Conservation (phyloP, 2,113 vertebrate genomes). For the Pelecanus crispus region DNA sequence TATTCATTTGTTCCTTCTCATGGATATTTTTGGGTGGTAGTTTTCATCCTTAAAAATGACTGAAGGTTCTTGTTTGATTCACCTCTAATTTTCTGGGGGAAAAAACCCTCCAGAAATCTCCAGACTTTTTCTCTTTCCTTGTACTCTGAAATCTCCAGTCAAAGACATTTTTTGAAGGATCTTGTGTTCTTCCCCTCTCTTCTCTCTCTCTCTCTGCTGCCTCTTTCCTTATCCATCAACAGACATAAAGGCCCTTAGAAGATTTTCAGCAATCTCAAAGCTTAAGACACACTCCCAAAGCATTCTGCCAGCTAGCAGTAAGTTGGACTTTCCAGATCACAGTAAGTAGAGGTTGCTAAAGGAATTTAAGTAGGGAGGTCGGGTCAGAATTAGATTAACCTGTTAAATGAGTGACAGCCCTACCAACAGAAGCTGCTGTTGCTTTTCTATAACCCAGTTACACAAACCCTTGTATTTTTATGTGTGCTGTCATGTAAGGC, state of each 20-base stretch:
- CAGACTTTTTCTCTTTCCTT: not conserved
- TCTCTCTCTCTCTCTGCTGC: not conserved
- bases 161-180: not conserved
- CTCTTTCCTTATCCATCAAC: not conserved
- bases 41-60: not conserved
- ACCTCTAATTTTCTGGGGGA: not conserved
- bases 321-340: not conserved
- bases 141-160: not conserved
- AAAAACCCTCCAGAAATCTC: not conserved
- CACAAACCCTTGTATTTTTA: not conserved
- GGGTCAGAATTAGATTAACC: not conserved
- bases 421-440: not conserved
- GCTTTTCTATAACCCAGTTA: not conserved
- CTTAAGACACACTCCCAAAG: not conserved
- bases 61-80: not conserved
- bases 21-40: not conserved
- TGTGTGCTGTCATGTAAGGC: not conserved
- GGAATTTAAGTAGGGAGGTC: not conserved
- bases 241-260: not conserved
- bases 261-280: not conserved
- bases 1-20: not conserved
- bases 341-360: not conserved
- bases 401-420: not conserved
- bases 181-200: not conserved
- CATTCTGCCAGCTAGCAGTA: not conserved